A percentile compares a stretch with the other conserved stretches of the same genome.
These are phyloP conservation scores for Lithosia quadra DNA, from an alignment of 2,888 invertebrate genomes.

Conservation along the genomic window DNA sequence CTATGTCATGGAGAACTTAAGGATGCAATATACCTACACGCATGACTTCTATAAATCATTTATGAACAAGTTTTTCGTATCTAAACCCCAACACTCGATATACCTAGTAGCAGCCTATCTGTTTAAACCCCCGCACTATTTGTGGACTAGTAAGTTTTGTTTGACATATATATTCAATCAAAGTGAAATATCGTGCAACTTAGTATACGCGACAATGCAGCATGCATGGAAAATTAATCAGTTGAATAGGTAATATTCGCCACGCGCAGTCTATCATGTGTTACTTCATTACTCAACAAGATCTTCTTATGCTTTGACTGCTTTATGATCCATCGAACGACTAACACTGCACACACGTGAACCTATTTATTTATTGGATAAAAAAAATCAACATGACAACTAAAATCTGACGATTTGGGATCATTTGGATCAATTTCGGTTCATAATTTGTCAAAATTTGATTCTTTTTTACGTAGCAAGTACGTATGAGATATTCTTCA, in stretches of 20 bases:
- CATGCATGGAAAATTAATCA: not conserved
- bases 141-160: not conserved
- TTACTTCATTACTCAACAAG: not conserved
- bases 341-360: not conserved
- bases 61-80: not conserved
- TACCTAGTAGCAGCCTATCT: slow-evolving; percentile 1
- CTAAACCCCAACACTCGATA: not conserved
- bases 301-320: not conserved
- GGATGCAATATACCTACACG: too few relatives aligned
- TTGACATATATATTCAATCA: not conserved
- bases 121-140: not conserved
- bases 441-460: too few relatives aligned
- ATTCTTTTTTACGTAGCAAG: not conserved
- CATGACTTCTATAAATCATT: not conserved
- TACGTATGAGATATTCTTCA: not conserved
- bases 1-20: too few relatives aligned
- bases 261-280: not conserved
- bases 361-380: not conserved
- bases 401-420: not conserved
- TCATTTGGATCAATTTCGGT: not conserved
- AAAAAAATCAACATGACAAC: not conserved
- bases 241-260: not conserved
- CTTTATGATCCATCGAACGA: not conserved
- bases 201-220: too few relatives aligned
- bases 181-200: not conserved